Evolutionary conservation across 2,113 vertebrate species (phyloP), one percentile per base, ranked within the genome.

Genomic region (Chinchilla lanigera): DNA sequence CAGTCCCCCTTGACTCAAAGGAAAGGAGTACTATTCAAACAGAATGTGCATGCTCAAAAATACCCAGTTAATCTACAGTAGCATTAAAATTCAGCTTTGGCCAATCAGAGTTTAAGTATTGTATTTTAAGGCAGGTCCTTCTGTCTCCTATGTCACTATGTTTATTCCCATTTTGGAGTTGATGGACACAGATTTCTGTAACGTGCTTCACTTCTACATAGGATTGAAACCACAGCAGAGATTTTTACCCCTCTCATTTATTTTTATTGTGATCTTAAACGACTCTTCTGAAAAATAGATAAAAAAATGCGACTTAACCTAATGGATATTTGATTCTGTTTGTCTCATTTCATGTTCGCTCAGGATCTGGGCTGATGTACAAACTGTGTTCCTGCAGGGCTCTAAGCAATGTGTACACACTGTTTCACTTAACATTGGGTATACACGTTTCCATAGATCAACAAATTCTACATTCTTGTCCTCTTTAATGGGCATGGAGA

Each of bases 51-150:
- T 44, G 75, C 86, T 92, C 16, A 14, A 61, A 58, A 78, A 50
- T 22, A 71, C 69, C 5, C 35, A 97, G 87, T 87, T 96, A 81
- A 93, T 92, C 91, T 89, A 89, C 63, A 35, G 65, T 28, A 30
- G 97, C 80, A 85, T 97, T 98, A 97, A 98, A 97, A 98, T 97
- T 94, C 93, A 20, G 24, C 52, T 47, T 54, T 30, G 89, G 85
- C 78, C 88, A 82, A 26, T 80, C 30, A 22, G 0, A 0, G 54
- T 1, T 14, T 93, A 86, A 94, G 71, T 69, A 84, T 1, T 35
- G 19, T 50, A 81, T 92, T 93, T 96, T 90, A 22, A 1, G 4
- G 65, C 90, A 89, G 86, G 0, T 95, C 95, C 93, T 75, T 88
- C 89, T 81, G 61, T 96, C 93, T 86, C 58, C 83, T 71, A 0